phyloP scores from a whole-genome alignment of 2,113 vertebrate genomes.

The Piaya cayana region DNA sequence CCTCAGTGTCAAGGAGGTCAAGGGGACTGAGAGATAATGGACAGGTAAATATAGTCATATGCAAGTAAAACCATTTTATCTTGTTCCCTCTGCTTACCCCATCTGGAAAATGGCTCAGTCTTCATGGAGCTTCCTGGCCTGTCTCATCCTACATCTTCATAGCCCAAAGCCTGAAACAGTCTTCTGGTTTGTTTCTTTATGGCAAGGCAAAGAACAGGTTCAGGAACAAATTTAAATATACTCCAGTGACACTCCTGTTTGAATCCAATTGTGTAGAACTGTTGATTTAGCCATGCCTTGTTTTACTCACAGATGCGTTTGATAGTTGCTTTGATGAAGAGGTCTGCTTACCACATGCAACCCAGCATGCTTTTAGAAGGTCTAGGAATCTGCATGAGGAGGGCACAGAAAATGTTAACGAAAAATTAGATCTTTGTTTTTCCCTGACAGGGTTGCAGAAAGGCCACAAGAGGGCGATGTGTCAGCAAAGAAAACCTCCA shows the following conservation, averaged over 20 bases:
- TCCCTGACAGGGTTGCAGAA: neutral
- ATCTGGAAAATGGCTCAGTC: neutral
- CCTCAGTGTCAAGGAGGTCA: neutral
- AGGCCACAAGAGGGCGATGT: neutral
- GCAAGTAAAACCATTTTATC: neutral
- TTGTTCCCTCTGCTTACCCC: neutral
- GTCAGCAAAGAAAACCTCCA: neutral
- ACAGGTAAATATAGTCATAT: neutral
- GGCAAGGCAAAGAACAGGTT: neutral
- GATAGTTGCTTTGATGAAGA: neutral
- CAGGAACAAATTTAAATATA: neutral
- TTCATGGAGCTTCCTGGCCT: neutral
- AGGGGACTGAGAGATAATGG: neutral
- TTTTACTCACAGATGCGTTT: neutral
- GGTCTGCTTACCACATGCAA: neutral
- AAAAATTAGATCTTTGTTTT: neutral
- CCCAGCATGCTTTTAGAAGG: neutral
- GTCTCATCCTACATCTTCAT: neutral
- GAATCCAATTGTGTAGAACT: neutral
- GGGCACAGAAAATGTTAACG: neutral
- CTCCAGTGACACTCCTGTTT: neutral
- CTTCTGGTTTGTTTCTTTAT: neutral
- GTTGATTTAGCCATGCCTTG: neutral
- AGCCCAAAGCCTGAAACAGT: neutral
- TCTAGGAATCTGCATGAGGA: neutral